These are phyloP conservation scores for Pycnomerus fuliginosus DNA, from an alignment of 2,888 invertebrate genomes.

Conservation along the genomic window DNA sequence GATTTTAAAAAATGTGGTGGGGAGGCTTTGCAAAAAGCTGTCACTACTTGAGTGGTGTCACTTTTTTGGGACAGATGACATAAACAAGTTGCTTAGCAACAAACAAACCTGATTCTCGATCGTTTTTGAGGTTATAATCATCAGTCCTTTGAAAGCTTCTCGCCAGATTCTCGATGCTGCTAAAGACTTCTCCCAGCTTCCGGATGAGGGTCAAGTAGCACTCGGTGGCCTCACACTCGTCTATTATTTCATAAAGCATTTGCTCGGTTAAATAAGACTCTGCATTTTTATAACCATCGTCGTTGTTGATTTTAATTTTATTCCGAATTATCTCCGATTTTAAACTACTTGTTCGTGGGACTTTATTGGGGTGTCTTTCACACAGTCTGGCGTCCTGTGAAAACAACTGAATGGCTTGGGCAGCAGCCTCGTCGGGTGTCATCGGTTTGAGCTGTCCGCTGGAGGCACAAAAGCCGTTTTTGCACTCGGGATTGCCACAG, in stretches of 20 bases:
- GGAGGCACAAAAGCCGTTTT: conserved; percentile 86
- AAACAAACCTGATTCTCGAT: too few relatives aligned
- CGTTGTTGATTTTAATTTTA: too few relatives aligned
- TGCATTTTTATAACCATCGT: too few relatives aligned
- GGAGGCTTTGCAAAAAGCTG: too few relatives aligned
- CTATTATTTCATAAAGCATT: conserved; percentile 71
- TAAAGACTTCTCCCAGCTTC: conserved; percentile 77
- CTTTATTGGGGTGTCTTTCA: conserved; percentile 72
- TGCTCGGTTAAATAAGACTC: conserved; percentile 68
- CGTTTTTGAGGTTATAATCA: too few relatives aligned
- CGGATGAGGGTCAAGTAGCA: conserved; percentile 72
- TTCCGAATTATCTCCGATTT: conserved; percentile 10
- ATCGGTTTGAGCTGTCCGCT: conserved; percentile 78
- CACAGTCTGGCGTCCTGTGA: conserved; percentile 83
- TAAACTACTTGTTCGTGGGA: conserved; percentile 60
- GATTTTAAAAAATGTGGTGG: too few relatives aligned
- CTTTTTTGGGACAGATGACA: too few relatives aligned
- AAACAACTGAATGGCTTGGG: conserved; percentile 82
- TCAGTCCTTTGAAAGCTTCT: conserved; percentile 79
- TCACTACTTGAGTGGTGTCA: too few relatives aligned
- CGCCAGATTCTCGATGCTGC: conserved; percentile 66
- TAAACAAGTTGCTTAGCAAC: too few relatives aligned
- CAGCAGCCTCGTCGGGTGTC: conserved; percentile 87
- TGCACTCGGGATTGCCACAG: conserved; percentile 85
- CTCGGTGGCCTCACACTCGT: conserved; percentile 68